Evolutionary conservation across 2,797 vertebrate genomes (phyloP).

Genomic region (Aplochiton taeniatus): DNA sequence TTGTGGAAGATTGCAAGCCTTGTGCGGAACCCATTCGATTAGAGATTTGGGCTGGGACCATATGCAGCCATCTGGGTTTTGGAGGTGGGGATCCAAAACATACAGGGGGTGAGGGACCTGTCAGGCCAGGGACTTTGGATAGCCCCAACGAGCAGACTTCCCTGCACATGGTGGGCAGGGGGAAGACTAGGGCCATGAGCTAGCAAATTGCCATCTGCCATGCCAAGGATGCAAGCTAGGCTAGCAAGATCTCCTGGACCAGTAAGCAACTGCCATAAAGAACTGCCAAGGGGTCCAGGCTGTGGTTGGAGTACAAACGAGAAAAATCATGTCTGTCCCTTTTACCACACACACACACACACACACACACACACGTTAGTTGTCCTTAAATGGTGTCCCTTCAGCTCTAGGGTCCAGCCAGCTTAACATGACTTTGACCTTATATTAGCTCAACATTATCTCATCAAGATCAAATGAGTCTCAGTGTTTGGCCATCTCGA

Average conservation of each 20-base stretch:
- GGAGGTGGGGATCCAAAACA: conserved; percentile 11
- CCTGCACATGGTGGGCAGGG: conserved; percentile 12
- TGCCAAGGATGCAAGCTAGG: conserved; percentile 16
- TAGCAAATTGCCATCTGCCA: conserved; percentile 10
- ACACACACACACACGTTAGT: too few species aligned
- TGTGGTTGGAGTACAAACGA: background rate
- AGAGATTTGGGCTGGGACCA: background rate
- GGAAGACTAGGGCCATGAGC: conserved; percentile 1
- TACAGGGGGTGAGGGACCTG: background rate
- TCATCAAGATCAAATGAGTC: too few species aligned
- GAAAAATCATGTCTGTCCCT: background rate
- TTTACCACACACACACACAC: too few species aligned
- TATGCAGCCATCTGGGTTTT: conserved; percentile 9
- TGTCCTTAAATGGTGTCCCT: too few species aligned
- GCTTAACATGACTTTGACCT: too few species aligned
- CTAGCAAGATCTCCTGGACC: conserved; percentile 5
- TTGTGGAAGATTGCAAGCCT: background rate
- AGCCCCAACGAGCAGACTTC: conserved; percentile 12
- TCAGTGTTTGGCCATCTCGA: too few species aligned
- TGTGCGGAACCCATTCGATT: too few species aligned
- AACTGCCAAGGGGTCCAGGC: background rate
- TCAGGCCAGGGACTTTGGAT: conserved; percentile 6
- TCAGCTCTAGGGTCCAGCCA: too few species aligned
- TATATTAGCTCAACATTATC: too few species aligned
- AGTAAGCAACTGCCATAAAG: background rate